Percentiles rank a stretch among this genome's conserved stretches.
Evolutionary conservation across 1,140 invertebrate species (phyloP).

Genomic region (Rhyzopertha dominica): DNA sequence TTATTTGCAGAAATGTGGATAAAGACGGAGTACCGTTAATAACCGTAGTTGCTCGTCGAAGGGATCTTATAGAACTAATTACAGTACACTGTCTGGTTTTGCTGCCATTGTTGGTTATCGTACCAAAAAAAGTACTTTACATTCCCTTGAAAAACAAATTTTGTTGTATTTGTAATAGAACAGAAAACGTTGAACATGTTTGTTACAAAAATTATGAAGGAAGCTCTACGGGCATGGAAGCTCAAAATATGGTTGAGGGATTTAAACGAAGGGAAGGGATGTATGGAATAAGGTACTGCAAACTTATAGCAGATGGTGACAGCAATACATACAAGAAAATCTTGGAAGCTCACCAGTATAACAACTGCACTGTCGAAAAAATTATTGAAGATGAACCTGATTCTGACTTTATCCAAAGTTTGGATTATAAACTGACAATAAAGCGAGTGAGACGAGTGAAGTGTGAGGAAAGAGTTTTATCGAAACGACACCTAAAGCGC

Average conservation of each 20-base stretch:
- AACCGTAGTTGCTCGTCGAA: constrained; percentile 36
- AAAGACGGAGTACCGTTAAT: constrained; percentile 27
- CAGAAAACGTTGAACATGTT: constrained; percentile 23
- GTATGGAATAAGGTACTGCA: constrained; percentile 34
- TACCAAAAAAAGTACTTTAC: constrained; percentile 26
- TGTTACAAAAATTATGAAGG: constrained; percentile 37
- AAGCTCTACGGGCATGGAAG: constrained; percentile 46
- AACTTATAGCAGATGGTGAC: constrained; percentile 40
- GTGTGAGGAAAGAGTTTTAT: no score
- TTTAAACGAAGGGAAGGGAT: constrained; percentile 36
- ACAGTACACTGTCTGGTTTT: constrained; percentile 35
- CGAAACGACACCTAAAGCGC: no score
- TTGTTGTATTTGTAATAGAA: constrained; percentile 29
- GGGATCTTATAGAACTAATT: constrained; percentile 34
- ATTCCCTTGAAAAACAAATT: constrained; percentile 38
- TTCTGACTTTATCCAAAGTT: no score
- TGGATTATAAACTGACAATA: no score
- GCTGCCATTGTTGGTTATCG: constrained; percentile 30
- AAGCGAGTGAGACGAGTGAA: no score
- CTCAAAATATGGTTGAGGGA: constrained; percentile 44
- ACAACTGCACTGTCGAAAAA: no score
- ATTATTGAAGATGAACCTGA: no score
- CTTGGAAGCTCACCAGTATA: constrained; percentile 18
- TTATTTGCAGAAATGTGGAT: not conserved
- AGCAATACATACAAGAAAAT: constrained; percentile 32